phyloP scores from a whole-genome alignment of 2,113 vertebrate genomes.

The Rostratula benghalensis region DNA sequence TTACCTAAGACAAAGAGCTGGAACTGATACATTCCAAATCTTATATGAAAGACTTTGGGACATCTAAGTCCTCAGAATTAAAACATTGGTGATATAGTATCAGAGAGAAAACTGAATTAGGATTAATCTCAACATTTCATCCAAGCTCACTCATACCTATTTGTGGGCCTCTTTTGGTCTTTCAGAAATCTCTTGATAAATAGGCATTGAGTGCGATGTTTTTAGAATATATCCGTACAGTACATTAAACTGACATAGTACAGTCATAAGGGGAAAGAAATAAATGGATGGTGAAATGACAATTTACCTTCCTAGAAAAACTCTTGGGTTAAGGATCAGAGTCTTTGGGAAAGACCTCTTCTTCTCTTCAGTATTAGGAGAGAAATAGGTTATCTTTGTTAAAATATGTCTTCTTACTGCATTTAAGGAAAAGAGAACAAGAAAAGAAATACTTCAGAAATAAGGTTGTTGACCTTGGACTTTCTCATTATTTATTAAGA shows the following conservation, averaged over 20 bases:
- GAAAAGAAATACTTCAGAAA: neutral
- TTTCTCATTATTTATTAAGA: constrained; percentile 8
- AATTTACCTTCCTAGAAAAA: neutral
- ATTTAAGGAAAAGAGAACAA: neutral
- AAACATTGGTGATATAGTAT: neutral
- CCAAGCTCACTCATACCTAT: neutral
- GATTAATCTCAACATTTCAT: neutral
- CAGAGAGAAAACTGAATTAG: neutral
- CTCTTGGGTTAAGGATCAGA: neutral
- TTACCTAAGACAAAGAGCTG: neutral
- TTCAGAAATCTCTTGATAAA: neutral
- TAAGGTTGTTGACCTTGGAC: neutral
- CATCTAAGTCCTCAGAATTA: neutral
- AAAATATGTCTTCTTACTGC: neutral
- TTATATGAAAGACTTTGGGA: neutral
- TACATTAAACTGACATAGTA: neutral
- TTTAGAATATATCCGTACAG: neutral
- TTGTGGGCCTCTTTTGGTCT: neutral
- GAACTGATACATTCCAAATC: neutral
- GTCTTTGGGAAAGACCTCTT: neutral
- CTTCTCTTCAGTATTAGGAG: neutral
- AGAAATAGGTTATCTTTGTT: neutral
- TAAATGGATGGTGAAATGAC: neutral
- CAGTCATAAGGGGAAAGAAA: neutral
- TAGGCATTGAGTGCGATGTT: neutral